Evolutionary conservation across 2,113 vertebrate genomes (phyloP), one percentile per base, ranked within the genome.

Genomic region (Gobio gobio): DNA sequence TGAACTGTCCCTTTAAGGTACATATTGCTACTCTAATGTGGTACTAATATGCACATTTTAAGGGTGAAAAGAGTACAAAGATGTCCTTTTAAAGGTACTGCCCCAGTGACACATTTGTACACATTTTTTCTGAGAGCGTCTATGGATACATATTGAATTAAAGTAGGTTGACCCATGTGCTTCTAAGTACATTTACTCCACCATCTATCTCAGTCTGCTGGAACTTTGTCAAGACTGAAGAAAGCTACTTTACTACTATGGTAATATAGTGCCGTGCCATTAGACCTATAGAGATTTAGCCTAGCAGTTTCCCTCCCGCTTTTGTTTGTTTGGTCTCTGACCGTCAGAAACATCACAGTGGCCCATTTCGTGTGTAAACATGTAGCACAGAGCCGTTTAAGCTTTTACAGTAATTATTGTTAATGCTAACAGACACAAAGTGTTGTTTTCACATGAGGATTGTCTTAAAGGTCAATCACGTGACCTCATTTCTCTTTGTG

Each of bases 401-500:
- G 58, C 26, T 22, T n/a, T 83, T 29, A 40, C 82, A 43, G 36
- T 66, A 24, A 51, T 64, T 20, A 29, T 22, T 64, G 13, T 58
- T 79, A 43, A 79, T 24, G 33, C 54, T 4, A 78, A 78, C 45
- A 43, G 54, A 66, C n/a, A 47, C 49, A 56, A 59, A 26, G 40
- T 12, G 33, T 29, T 74, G 78, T 45, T 72, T 68, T 16, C 13
- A 36, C 74, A 85, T 83, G 33, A 22, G 22, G 72, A 73, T 72
- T 22, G n/a, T 72, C n/a, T 83, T 45, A 88, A 72, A 89, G 74
- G 24, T 26, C 40, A 63, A 12, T 22, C 29, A 24, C 18, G 6
- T 20, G 56, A 24, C 18, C 26, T 51, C 70, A 18, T 40, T 40
- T 40, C 26, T 22, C 54, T 73, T 24, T 56, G 43, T 26, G 80